Conservation (phyloP, 1,140 invertebrate genomes). For the Bicyclus anynana region DNA sequence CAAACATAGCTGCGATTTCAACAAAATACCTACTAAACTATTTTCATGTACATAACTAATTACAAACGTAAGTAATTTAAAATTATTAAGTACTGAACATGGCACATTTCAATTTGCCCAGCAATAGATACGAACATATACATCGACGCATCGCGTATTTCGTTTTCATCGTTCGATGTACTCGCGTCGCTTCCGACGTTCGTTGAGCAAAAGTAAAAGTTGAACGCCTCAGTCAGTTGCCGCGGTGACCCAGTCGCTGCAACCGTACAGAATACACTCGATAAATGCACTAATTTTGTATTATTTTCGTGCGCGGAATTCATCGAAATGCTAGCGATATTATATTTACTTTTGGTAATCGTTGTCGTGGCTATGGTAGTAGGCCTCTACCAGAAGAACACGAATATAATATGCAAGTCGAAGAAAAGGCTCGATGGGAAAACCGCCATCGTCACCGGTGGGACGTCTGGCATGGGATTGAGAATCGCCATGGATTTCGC, state of each 20-base stretch:
- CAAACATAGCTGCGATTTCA: not conserved
- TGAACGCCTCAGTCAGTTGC: not conserved
- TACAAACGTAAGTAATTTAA: not conserved
- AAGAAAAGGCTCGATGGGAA: slow-evolving; percentile 77
- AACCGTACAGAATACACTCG: not conserved
- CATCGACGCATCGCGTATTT: too few species aligned
- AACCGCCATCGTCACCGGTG: slow-evolving; percentile 88
- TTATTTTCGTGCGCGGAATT: not conserved
- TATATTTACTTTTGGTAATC: slow-evolving; percentile 29
- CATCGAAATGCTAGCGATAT: slow-evolving; percentile 31
- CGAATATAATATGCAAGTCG: slow-evolving; percentile 44
- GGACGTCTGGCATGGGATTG: slow-evolving; percentile 90
- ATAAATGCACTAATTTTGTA: not conserved
- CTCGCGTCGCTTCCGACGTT: slow-evolving; percentile 23
- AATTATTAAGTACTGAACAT: not conserved
- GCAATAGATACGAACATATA: too few species aligned
- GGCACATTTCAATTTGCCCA: not conserved
- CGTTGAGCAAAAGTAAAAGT: slow-evolving; percentile 29
- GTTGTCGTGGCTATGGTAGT: slow-evolving; percentile 30
- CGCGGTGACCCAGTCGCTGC: not conserved
- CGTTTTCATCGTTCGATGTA: not conserved
- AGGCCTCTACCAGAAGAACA: slow-evolving; percentile 52
- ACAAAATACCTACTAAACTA: not conserved
- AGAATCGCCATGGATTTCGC: slow-evolving; percentile 84
- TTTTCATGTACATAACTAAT: not conserved